Base-by-base conservation (phyloP, 2,113 vertebrate species). In the Gallinago undulata region DNA sequence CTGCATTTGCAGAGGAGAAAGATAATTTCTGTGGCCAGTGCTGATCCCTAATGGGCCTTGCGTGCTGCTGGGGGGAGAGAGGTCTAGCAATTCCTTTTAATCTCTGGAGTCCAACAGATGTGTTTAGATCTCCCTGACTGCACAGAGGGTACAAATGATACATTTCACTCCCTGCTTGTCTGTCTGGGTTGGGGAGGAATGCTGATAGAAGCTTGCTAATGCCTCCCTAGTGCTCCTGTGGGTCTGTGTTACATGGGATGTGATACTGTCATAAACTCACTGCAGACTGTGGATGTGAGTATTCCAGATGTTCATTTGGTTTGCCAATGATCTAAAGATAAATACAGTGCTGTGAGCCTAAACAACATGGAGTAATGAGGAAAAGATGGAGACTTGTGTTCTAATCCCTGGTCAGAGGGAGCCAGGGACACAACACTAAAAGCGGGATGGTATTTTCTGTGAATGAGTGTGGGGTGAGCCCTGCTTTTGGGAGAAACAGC, bases 1-100 rank as follows among this genome's bases (percentile, higher is more conserved):
- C 85, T 75, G 48, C 39, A 12, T 75, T 93, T 96, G 27, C 56
- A 90, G 19, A 37, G 33, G 4, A 74, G 55, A 74, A 93, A 50
- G 55, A 85, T 85, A 23, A 62, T 87, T 95, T 80, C 47, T 83
- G 75, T 84, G 72, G 43, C 41, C 37, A 63, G 50, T 66, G 63
- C 51, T 73, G 53, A 66, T 69, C 30, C 67, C 11, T 76, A 39
- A 31, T 37, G 59, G 45, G 24, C 53, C 55, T 48, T 66, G 37
- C 57, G 55, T 69, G 45, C 70, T 94, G 62, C 35, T 39, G 35
- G 9, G 1, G n/a, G 8, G 10, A 79, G 33, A 19, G 45, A 86
- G 60, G 60, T 45, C 23, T 45, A 37, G 56, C 8, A 66, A 76
- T 33, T 35, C 43, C 63, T 64, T 43, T 55, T 74, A 74, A 8